These are phyloP conservation scores for Neodiprion fabricii DNA, from an alignment of 1,140 invertebrate species.

Conservation along the genomic window DNA sequence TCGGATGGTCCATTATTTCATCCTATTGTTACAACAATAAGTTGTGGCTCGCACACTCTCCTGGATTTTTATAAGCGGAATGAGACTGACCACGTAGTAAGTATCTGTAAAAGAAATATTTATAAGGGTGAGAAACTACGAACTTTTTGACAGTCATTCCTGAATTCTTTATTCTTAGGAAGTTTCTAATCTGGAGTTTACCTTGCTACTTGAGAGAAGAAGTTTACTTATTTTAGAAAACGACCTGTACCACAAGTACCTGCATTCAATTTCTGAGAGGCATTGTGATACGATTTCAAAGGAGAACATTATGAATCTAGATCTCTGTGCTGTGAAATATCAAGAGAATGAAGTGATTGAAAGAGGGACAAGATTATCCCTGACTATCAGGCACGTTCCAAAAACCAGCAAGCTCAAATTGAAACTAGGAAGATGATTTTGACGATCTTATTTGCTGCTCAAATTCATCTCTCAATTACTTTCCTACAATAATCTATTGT, in stretches of 20 bases:
- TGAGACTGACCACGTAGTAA: slow-evolving; percentile 43
- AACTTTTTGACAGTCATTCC: slow-evolving; percentile 21
- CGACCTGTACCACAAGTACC: slow-evolving; percentile 81
- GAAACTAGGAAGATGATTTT: slow-evolving; percentile 58
- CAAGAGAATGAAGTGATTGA: slow-evolving; percentile 64
- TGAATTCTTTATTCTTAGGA: slow-evolving; percentile 40
- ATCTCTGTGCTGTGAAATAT: slow-evolving; percentile 66
- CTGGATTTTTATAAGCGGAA: slow-evolving; percentile 81
- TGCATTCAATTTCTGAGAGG: slow-evolving; percentile 89
- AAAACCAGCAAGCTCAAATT: slow-evolving; percentile 84
- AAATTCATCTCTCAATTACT: not conserved
- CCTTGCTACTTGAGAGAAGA: slow-evolving; percentile 82
- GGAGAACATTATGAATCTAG: slow-evolving; percentile 71
- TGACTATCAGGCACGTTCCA: slow-evolving; percentile 94
- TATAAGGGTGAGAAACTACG: not conserved
- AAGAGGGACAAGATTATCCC: slow-evolving; percentile 80
- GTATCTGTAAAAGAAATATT: slow-evolving; percentile 22
- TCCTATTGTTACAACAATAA: slow-evolving; percentile 92
- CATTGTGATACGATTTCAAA: slow-evolving; percentile 73
- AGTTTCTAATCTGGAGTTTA: slow-evolving; percentile 60
- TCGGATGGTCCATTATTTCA: slow-evolving; percentile 93
- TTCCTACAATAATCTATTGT: slow-evolving; percentile 11
- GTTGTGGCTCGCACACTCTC: slow-evolving; percentile 87
- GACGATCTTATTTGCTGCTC: not conserved
- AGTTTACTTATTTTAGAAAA: slow-evolving; percentile 88